These are phyloP conservation scores for Herpailurus yagouaroundi DNA, from an alignment of 2,113 vertebrate species.

Conservation along the genomic window DNA sequence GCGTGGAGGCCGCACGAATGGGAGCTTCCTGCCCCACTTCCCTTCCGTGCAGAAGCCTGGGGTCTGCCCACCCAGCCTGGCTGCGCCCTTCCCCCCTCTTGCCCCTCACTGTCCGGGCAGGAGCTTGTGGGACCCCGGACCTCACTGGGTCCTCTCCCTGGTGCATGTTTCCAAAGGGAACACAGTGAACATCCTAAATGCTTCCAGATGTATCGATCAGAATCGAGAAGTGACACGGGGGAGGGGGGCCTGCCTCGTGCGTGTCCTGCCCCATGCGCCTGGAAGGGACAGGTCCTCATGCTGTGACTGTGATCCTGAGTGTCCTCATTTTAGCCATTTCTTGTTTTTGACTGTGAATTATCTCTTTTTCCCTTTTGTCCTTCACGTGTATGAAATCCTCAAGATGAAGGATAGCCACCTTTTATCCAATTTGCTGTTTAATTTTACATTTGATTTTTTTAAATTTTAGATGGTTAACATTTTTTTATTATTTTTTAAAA, in stretches of 20 bases:
- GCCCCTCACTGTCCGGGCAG: background rate
- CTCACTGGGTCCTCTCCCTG: background rate
- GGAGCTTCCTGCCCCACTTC: fast-evolving
- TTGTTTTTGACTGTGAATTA: background rate
- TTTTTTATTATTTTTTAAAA: background rate
- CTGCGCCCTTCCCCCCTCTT: background rate
- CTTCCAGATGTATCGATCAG: too few species aligned
- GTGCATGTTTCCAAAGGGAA: background rate
- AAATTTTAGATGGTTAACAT: background rate
- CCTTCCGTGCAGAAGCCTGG: fast-evolving
- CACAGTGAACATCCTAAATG: background rate
- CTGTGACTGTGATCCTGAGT: background rate
- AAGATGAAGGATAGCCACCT: background rate
- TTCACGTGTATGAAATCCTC: background rate
- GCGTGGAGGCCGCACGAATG: background rate
- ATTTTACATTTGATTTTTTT: background rate
- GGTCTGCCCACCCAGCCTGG: fast-evolving
- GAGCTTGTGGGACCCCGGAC: fast-evolving
- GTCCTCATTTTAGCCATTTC: background rate
- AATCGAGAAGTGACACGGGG: background rate
- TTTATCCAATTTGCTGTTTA: background rate
- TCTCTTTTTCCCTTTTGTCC: background rate
- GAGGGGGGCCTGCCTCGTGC: background rate
- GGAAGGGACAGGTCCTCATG: background rate
- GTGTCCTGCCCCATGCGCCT: background rate